Conservation (phyloP, 2,113 vertebrate genomes). For the Parus major region DNA sequence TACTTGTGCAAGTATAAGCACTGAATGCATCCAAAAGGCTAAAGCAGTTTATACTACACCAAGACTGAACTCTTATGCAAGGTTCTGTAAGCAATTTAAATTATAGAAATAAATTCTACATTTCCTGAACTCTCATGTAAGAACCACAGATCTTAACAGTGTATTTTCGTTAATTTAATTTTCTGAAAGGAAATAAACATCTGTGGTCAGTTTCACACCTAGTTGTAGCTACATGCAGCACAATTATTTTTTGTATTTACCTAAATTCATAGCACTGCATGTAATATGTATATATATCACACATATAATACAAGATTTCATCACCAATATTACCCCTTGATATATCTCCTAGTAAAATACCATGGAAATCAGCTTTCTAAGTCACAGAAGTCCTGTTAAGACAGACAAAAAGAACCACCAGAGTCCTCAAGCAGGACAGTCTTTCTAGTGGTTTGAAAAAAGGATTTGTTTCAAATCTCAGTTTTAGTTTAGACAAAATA, state of each 20-base stretch:
- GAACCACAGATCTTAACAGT: neutral
- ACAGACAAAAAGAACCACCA: neutral
- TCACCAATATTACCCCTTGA: neutral
- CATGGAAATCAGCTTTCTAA: neutral
- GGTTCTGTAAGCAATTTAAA: neutral
- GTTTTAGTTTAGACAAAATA: slow-evolving; percentile 9
- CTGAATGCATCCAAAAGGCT: neutral
- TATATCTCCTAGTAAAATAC: neutral
- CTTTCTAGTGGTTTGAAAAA: neutral
- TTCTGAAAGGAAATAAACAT: neutral
- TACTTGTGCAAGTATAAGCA: neutral
- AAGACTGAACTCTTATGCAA: neutral
- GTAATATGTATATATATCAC: neutral
- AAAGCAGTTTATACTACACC: neutral
- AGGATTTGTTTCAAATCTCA: neutral
- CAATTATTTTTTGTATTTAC: neutral
- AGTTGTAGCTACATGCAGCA: neutral
- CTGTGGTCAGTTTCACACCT: rapidly evolving
- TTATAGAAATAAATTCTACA: neutral
- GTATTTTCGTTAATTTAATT: neutral
- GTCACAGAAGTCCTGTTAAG: neutral
- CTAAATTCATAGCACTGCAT: neutral
- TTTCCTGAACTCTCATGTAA: neutral
- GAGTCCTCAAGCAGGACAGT: neutral
- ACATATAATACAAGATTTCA: neutral